Conservation (phyloP, 2,113 vertebrate species). For the Tichodroma muraria region DNA sequence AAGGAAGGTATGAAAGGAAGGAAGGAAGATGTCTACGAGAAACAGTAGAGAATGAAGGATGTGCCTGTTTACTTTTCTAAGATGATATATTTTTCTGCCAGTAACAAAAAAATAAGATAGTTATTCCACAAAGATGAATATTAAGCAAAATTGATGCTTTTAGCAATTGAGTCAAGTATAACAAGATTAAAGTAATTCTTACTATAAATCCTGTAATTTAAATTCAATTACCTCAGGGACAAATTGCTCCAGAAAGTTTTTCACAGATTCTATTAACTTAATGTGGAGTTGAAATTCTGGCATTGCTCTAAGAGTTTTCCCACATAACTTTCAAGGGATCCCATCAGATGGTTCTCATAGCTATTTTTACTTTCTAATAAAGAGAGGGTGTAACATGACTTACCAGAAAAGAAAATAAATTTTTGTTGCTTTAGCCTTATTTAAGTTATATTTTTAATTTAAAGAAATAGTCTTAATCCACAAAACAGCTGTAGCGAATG, state of each 20-base stretch:
- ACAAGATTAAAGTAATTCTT: conserved; percentile 13
- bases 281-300: not conserved
- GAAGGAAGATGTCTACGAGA: not conserved
- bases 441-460: not conserved
- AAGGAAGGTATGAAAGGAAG: not conserved
- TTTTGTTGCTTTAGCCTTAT: not conserved
- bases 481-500: accelerated
- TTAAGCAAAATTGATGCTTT: not conserved
- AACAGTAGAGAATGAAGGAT: not conserved
- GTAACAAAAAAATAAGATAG: not conserved
- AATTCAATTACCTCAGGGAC: not conserved
- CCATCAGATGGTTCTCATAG: not conserved
- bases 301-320: not conserved
- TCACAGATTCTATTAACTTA: not conserved
- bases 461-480: not conserved
- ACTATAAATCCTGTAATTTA: not conserved
- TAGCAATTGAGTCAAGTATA: not conserved
- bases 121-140: not conserved
- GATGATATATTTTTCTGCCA: not conserved
- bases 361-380: conserved; percentile 8
- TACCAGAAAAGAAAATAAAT: not conserved
- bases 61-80: not conserved
- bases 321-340: not conserved
- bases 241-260: not conserved
- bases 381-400: not conserved